phyloP scores from a whole-genome alignment of 2,113 vertebrate species.

The Apus apus region DNA sequence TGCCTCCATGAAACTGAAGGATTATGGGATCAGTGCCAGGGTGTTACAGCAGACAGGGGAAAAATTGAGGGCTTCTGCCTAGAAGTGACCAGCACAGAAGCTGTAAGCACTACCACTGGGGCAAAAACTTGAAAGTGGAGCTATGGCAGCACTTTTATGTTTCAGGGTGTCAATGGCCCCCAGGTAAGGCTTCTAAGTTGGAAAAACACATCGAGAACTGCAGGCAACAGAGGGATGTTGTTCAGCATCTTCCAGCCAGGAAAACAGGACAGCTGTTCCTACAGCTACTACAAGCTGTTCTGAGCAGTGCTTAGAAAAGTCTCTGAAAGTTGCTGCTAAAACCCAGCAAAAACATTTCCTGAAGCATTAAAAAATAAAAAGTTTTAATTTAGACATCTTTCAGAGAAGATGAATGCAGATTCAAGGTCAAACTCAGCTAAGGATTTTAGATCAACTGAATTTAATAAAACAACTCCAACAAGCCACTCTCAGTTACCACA shows the following conservation, averaged over 20 bases:
- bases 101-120: background rate
- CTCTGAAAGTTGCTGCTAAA: background rate
- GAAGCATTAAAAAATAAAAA: background rate
- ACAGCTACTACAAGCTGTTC: background rate
- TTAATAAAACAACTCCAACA: background rate
- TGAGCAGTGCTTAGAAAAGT: background rate
- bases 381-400: background rate
- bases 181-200: background rate
- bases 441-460: background rate
- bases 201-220: background rate
- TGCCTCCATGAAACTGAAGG: background rate
- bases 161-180: background rate
- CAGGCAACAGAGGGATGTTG: background rate
- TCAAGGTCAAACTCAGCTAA: background rate
- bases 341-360: background rate
- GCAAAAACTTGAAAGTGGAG: background rate
- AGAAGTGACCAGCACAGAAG: background rate
- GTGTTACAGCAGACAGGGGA: background rate
- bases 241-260: background rate
- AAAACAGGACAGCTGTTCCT: background rate
- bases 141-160: background rate
- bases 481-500: accelerated
- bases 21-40: background rate
- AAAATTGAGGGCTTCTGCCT: background rate
- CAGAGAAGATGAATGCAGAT: background rate